Evolutionary conservation across 2,113 vertebrate species (phyloP), one percentile per base, ranked within the genome.

Genomic region (Vulpes vulpes): DNA sequence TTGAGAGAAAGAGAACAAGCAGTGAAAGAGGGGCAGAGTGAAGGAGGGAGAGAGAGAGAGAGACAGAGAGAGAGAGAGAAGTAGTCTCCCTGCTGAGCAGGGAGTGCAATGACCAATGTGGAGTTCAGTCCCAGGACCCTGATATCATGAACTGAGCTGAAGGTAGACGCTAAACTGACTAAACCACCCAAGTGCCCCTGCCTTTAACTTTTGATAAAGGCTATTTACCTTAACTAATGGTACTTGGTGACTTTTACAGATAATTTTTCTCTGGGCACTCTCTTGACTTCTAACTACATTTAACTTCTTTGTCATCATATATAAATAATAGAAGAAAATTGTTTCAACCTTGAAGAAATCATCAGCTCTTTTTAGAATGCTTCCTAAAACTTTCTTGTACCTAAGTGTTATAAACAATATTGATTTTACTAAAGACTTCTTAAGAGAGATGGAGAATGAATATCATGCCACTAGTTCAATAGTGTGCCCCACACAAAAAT

Each of bases 401-500:
- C 8, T 51, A 84, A 96, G 17, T 69, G 6, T 62, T 20, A 69
- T 67, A 17, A 3, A 9, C 32, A 76, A 53, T 53, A 11, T 49
- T 53, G 43, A 85, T 59, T 92, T 76, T 76, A 64, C 35, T 94
- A 43, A 95, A 69, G 64, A 49, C 32, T 94, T 93, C 71, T n/a
- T 74, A 79, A 91, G 51, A 69, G 7, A 80, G 25, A 73, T 3
- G 8, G 27, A 87, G 6, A 93, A 93, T 8, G 12, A 74, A n/a
- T 17, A 76, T 62, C 23, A 49, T 3, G 59, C 59, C n/a, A 35
- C 71, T 85, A 80, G 59, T 62, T 73, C 15, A 49, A 69, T 7
- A 71, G 14, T 86, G 25, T 12, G 0, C 17, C 2, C 20, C 22
- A 80, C 20, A 17, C 49, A 80, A 95, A 81, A 95, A 43, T 62